Percentiles rank a stretch among this genome's conserved stretches.
These are phyloP conservation scores for Ondatra zibethicus DNA, from an alignment of 2,113 vertebrate species.

Conservation along the genomic window DNA sequence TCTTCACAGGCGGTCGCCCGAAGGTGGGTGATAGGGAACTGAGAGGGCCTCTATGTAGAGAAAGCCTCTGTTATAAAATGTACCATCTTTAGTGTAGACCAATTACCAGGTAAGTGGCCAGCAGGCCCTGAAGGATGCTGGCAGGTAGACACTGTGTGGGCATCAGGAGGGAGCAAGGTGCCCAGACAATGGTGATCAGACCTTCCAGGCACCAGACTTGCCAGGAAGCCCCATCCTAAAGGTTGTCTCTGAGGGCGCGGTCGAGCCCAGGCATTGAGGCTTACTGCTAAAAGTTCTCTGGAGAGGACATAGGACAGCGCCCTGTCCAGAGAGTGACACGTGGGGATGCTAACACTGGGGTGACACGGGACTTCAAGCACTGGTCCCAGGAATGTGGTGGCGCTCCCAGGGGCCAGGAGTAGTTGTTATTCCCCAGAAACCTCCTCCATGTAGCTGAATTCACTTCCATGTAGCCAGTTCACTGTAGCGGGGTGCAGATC, in stretches of 20 bases:
- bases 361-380: not conserved
- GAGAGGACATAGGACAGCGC: not conserved
- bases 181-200: not conserved
- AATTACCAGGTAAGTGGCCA: not conserved
- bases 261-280: not conserved
- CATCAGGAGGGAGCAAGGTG: not conserved
- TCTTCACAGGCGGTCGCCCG: not conserved
- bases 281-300: not conserved
- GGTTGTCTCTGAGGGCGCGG: rapidly evolving
- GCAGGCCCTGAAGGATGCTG: not conserved
- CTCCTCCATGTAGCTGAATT: not conserved
- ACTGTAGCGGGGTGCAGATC: rapidly evolving
- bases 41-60: not conserved
- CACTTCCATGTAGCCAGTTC: too few relatives aligned
- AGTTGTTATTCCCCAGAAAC: not conserved
- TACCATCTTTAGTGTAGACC: not conserved
- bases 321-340: not conserved
- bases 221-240: not conserved
- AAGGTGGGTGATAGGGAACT: not conserved
- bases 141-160: not conserved
- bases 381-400: not conserved
- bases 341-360: not conserved
- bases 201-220: not conserved
- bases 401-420: too few relatives aligned
- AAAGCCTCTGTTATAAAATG: not conserved